Conservation (phyloP, 2,888 invertebrate species). For the Dasypogon diadema region DNA sequence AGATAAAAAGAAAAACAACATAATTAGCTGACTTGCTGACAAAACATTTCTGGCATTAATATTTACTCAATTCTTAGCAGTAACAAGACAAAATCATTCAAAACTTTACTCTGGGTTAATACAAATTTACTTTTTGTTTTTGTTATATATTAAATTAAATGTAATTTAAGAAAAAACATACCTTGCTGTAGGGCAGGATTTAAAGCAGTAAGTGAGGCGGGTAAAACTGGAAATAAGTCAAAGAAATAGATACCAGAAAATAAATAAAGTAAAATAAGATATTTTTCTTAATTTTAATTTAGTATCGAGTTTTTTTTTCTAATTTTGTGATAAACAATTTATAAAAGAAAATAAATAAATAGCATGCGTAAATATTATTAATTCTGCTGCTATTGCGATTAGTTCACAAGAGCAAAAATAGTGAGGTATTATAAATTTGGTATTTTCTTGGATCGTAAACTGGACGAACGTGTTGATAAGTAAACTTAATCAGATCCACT, state of each 20-base stretch:
- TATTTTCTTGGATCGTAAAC: too few species aligned
- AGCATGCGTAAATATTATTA: conserved; percentile 18
- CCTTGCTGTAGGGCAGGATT: conserved; percentile 68
- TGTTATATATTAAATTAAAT: neutral
- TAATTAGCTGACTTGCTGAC: conserved; percentile 37
- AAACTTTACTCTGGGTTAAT: neutral
- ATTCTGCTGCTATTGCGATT: conserved; percentile 28
- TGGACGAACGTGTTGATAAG: too few species aligned
- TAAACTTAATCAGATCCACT: too few species aligned
- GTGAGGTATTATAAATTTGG: too few species aligned
- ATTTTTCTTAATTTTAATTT: conserved; percentile 25
- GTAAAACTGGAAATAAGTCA: conserved; percentile 62
- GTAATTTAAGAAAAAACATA: conserved; percentile 54
- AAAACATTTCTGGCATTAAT: conserved; percentile 9
- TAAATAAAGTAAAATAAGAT: conserved; percentile 33
- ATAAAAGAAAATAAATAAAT: conserved; percentile 16
- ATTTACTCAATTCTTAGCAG: too few species aligned
- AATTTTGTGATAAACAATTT: conserved; percentile 31
- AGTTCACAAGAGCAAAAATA: conserved; percentile 27
- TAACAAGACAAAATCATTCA: conserved; percentile 9
- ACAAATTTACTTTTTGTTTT: neutral
- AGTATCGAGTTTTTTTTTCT: conserved; percentile 15
- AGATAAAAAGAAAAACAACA: conserved; percentile 8
- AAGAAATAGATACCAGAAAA: conserved; percentile 49
- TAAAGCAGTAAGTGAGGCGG: conserved; percentile 67